Evolutionary conservation across 2,113 vertebrate genomes (phyloP).

Genomic region (Sitta europaea): DNA sequence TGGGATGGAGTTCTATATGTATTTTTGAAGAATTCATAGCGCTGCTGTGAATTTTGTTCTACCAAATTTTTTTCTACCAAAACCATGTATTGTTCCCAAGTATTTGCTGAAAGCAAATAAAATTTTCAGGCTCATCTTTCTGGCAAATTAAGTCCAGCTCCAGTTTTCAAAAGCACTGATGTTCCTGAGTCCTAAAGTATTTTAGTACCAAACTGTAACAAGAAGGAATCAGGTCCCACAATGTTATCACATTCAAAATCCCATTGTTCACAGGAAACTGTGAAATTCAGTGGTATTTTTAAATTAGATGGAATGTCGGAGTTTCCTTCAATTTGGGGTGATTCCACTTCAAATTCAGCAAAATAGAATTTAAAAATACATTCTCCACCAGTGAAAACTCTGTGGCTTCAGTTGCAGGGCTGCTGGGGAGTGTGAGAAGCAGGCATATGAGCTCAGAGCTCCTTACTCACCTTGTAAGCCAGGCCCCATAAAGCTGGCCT

Average conservation of each 20-base stretch:
- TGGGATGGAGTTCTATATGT: background rate
- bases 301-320: background rate
- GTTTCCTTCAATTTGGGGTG: background rate
- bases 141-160: background rate
- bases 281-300: background rate
- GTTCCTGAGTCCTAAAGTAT: background rate
- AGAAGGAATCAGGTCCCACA: background rate
- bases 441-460: background rate
- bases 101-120: background rate
- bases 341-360: background rate
- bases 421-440: background rate
- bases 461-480: slow-evolving; percentile 84
- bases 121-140: background rate
- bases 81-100: background rate
- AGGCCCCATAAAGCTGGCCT: slow-evolving; percentile 92
- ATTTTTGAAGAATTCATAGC: background rate
- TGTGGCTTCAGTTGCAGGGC: background rate
- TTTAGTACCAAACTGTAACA: background rate
- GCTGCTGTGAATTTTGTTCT: background rate
- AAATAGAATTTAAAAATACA: background rate
- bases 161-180: background rate
- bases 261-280: background rate
- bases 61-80: background rate
- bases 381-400: background rate
- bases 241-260: background rate